These are phyloP conservation scores for Philypnodon macrostomus DNA, from an alignment of 2,797 vertebrate species.

Conservation along the genomic window DNA sequence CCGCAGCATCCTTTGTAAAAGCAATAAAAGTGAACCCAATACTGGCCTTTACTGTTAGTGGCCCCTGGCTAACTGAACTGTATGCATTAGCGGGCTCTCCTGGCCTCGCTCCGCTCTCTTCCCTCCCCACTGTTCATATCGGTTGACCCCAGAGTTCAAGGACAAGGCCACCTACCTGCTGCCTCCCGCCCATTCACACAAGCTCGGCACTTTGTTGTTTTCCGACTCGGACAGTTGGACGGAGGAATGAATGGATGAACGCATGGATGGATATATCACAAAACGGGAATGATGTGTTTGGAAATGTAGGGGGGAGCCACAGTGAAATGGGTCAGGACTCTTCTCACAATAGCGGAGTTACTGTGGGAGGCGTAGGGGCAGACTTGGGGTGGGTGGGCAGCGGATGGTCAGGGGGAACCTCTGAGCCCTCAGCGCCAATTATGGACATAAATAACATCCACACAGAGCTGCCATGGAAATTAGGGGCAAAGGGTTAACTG, in stretches of 20 bases:
- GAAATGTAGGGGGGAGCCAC: constrained; percentile 55
- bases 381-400: constrained; percentile 25
- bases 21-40: background rate
- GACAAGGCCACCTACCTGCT: constrained; percentile 56
- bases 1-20: too few species aligned
- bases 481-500: constrained; percentile 68
- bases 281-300: constrained; percentile 62
- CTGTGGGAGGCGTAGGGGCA: constrained; percentile 59
- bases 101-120: constrained; percentile 19
- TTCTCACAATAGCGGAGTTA: constrained; percentile 62
- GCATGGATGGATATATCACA: constrained; percentile 60
- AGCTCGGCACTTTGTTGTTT: constrained; percentile 49
- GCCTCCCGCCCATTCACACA: constrained; percentile 55
- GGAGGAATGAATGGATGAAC: constrained; percentile 64
- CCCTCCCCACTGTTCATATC: constrained; percentile 26
- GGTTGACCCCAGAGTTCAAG: constrained; percentile 50
- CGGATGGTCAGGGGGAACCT: constrained; percentile 29
- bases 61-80: constrained; percentile 9
- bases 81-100: constrained; percentile 20
- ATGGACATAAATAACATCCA: constrained; percentile 73
- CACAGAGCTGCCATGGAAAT: constrained; percentile 61
- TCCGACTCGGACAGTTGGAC: constrained; percentile 51
- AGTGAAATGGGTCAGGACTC: constrained; percentile 76
- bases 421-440: constrained; percentile 58
- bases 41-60: constrained; percentile 12